These are phyloP conservation scores for Laspeyria flexula DNA, from an alignment of 2,888 invertebrate genomes.

Conservation along the genomic window DNA sequence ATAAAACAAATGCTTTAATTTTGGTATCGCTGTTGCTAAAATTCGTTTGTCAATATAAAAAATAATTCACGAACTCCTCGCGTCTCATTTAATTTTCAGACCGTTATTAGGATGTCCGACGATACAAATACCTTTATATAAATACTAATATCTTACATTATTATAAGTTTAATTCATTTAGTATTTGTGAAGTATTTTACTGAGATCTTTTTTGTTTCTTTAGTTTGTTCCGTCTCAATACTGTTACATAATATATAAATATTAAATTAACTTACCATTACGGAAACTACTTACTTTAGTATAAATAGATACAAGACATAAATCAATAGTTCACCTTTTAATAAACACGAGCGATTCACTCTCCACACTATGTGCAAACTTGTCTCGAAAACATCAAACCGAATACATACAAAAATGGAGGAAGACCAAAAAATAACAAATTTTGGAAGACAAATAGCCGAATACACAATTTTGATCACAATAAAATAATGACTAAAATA, in stretches of 20 bases:
- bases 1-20: conserved; percentile 71
- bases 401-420: conserved; percentile 20
- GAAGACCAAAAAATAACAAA: conserved; percentile 37
- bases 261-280: conserved; percentile 46
- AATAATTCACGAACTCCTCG: conserved; percentile 41
- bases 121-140: too few relatives aligned
- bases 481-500: conserved; percentile 46
- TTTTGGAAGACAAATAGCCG: conserved; percentile 70
- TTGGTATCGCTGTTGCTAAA: conserved; percentile 76
- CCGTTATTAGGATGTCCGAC: conserved; percentile 8
- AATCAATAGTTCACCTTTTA: conserved; percentile 79
- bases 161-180: conserved; percentile 51
- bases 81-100: conserved; percentile 49
- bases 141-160: conserved; percentile 66
- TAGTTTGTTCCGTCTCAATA: conserved; percentile 76
- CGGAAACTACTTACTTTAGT: conserved; percentile 49
- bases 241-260: conserved; percentile 59
- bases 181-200: conserved; percentile 70
- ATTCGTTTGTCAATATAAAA: conserved; percentile 55
- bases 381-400: conserved; percentile 55
- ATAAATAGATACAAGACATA: conserved; percentile 77
- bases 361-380: conserved; percentile 65
- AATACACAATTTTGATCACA: conserved; percentile 44
- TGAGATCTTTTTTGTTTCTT: conserved; percentile 75
- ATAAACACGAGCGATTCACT: conserved; percentile 72